Percentiles rank a stretch among this genome's conserved stretches.
Evolutionary conservation across 2,797 vertebrate genomes (phyloP).

Genomic region (Betta splendens): DNA sequence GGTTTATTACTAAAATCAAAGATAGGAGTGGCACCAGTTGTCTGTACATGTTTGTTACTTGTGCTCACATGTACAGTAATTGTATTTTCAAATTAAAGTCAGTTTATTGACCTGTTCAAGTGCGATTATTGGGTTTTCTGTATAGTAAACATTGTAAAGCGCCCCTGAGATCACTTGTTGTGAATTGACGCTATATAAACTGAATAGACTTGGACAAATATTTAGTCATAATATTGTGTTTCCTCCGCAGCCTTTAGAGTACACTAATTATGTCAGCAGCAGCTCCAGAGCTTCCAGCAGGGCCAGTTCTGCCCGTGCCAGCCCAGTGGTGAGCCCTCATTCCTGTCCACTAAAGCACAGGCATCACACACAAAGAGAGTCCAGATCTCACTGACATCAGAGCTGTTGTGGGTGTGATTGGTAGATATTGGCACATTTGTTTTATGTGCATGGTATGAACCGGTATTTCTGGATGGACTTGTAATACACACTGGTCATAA

Average conservation of each 20-base stretch:
- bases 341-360: neutral
- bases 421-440: neutral
- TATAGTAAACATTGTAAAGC: no score
- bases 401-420: neutral
- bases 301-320: conserved; percentile 91
- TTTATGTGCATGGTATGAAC: neutral
- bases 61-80: no score
- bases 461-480: conserved; percentile 25
- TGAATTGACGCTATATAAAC: no score
- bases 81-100: no score
- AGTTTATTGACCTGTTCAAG: no score
- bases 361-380: neutral
- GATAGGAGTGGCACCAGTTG: neutral
- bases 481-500: neutral
- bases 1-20: neutral
- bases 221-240: conserved; percentile 7
- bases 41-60: neutral
- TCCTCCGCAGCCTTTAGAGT: conserved; percentile 86
- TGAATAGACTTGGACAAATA: neutral
- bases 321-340: conserved; percentile 91
- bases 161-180: no score
- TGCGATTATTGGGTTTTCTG: no score
- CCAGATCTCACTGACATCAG: neutral
- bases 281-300: conserved; percentile 91
- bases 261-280: conserved; percentile 85